Percentiles rank a stretch among this genome's conserved stretches.
phyloP scores from a whole-genome alignment of 2,797 vertebrate species.

The Coranthus polyacanthus region DNA sequence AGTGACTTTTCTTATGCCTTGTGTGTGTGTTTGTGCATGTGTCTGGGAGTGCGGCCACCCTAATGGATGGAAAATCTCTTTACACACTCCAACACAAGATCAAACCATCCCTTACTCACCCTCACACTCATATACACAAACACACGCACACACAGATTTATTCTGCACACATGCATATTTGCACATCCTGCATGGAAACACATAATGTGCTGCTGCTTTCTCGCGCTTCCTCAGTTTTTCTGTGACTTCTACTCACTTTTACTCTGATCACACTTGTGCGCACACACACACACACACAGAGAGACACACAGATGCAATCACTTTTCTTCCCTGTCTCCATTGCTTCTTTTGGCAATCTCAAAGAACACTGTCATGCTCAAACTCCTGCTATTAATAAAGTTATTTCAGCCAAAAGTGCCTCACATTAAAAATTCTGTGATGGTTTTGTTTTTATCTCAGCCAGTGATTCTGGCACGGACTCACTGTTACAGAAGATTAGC shows the following conservation, averaged over 20 bases:
- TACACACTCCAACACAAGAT: constrained; percentile 68
- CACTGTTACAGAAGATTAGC: constrained; percentile 27
- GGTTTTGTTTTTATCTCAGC: constrained; percentile 44
- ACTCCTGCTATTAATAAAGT: constrained; percentile 66
- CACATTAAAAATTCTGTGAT: constrained; percentile 39
- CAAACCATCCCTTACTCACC: constrained; percentile 48
- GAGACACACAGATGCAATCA: constrained; percentile 23
- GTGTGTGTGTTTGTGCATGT: constrained; percentile 17
- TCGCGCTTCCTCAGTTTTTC: constrained; percentile 9
- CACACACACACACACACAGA: constrained; percentile 31
- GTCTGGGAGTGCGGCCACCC: constrained; percentile 54
- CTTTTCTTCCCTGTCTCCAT: constrained; percentile 33
- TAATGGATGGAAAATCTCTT: constrained; percentile 84
- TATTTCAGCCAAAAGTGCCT: constrained; percentile 58
- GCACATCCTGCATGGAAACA: constrained; percentile 28
- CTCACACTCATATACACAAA: constrained; percentile 33
- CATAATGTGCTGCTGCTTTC: neutral
- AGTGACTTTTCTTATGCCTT: constrained; percentile 33
- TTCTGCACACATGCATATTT: constrained; percentile 33
- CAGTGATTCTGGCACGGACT: constrained; percentile 20
- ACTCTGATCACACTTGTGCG: constrained; percentile 22
- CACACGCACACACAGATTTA: constrained; percentile 37
- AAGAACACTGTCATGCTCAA: constrained; percentile 52
- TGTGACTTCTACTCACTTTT: constrained; percentile 5
- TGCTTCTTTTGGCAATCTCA: constrained; percentile 60